phyloP scores from a whole-genome alignment of 2,113 vertebrate species.

The Zosterops borbonicus region DNA sequence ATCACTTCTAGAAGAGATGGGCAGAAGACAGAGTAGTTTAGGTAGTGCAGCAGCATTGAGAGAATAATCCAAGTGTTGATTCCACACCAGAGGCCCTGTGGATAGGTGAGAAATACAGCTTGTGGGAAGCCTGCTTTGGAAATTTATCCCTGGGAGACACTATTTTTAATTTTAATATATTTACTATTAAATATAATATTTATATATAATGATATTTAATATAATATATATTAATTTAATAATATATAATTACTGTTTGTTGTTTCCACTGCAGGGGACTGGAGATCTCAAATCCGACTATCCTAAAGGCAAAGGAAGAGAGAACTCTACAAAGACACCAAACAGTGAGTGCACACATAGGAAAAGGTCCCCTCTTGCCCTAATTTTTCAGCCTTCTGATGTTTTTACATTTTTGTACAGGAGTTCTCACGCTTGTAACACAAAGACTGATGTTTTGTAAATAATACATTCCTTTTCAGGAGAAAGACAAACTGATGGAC shows the following conservation, averaged over 20 bases:
- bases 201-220: too few species aligned
- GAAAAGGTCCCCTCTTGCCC: neutral
- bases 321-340: fast-evolving
- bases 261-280: neutral
- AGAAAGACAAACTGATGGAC: too few species aligned
- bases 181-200: too few species aligned
- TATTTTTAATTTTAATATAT: neutral
- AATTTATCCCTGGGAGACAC: neutral
- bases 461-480: too few species aligned
- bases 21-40: neutral
- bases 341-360: neutral
- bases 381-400: too few species aligned
- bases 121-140: neutral
- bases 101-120: neutral
- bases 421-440: too few species aligned
- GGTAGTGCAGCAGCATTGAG: neutral
- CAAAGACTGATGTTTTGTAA: too few species aligned
- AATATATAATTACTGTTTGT: neutral
- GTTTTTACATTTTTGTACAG: too few species aligned
- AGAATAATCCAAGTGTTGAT: neutral
- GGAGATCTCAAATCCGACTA: neutral
- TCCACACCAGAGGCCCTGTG: neutral
- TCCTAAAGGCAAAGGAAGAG: neutral
- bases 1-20: neutral
- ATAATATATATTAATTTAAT: too few species aligned